Evolutionary conservation across 2,113 vertebrate genomes (phyloP).

Genomic region (human (Homo sapiens)): GRCh38 chr1:192355501-192356000

Average conservation of each 20-base stretch:
- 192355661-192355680: neutral
- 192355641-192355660: neutral
- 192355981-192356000: neutral
- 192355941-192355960: neutral
- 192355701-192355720: neutral
- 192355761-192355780: neutral
- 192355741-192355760: neutral
- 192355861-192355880: neutral
- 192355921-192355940: neutral
- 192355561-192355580: neutral
- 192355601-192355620: neutral
- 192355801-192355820: neutral
- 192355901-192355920: neutral
- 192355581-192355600: slow-evolving; percentile 7
- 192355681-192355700: neutral
- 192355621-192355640: neutral
- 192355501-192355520: neutral
- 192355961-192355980: neutral
- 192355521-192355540: neutral
- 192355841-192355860: neutral
- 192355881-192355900: neutral
- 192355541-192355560: neutral
- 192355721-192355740: neutral
- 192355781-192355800: neutral
- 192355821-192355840: neutral